Base-by-base conservation (phyloP, 1,140 invertebrate species). In the Bombus vancouverensis region DNA sequence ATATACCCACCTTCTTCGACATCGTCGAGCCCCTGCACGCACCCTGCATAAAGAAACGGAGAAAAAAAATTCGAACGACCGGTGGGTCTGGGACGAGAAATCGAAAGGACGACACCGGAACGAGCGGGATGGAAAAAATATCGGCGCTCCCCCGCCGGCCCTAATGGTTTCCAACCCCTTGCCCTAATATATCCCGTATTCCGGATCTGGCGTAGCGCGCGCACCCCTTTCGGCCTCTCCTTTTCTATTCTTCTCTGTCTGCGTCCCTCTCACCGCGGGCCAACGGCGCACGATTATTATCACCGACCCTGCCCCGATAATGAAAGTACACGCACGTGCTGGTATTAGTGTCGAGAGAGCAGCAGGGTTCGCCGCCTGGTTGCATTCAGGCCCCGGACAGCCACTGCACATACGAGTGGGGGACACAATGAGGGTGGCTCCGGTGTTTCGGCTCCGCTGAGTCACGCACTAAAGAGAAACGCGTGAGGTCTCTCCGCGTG, bases 231-330 rank as follows among this genome's bases (percentile, higher is more conserved):
- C 80, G 44, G 37, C 65, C 66, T 68, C 65, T 70, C 81, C 34
- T 47, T 42, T 37, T 68, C 70, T 10, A 2, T 25, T 22, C 71
- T 37, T 66, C 28, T n/a, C 73, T 37, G 47, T 75, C 66, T 34
- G 47, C 57, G 34, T 53, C 57, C 59, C 70, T 12, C 32, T 34
- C 71, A 59, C 32, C 75, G 59, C 73, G 77, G 87, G 74, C 83
- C 88, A 73, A 87, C 87, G 34, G 75, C 84, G 88, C 88, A 86
- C 85, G 88, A 89, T 89, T 87, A 89, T 89, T 89, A 89, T 89
- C 88, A 87, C 88, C 88, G 88, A 81, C 88, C 85, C 84, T 89
- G 81, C 84, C 74, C 74, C 88, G 88, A 89, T 89, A 89, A 89
- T 89, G 88, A 89, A 89, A 89, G 88, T 89, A 89, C 85, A 87